Conservation (phyloP, 2,888 invertebrate genomes). For the Cyclophora punctaria region DNA sequence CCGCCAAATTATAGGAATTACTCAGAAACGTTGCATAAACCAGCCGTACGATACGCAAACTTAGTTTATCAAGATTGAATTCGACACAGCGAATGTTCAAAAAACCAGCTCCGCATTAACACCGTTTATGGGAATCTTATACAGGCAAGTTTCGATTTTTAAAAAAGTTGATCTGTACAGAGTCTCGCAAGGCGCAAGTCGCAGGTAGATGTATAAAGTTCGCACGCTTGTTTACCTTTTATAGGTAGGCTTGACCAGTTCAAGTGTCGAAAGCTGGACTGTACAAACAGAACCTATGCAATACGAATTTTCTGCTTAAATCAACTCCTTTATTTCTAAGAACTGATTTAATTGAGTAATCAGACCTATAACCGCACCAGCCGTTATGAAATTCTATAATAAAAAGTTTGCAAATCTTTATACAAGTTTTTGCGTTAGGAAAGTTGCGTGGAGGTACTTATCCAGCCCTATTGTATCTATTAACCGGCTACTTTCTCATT, state of each 20-base stretch:
- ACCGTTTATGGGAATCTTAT: slow-evolving; percentile 54
- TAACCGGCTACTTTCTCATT: slow-evolving; percentile 69
- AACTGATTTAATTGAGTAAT: slow-evolving; percentile 43
- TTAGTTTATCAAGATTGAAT: slow-evolving; percentile 60
- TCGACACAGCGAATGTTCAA: slow-evolving; percentile 48
- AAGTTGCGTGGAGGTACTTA: slow-evolving; percentile 60
- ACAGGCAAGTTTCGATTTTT: slow-evolving; percentile 49
- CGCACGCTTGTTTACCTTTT: slow-evolving; percentile 52
- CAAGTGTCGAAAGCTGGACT: slow-evolving; percentile 51
- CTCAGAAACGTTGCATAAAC: slow-evolving; percentile 24
- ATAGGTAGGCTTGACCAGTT: slow-evolving; percentile 37
- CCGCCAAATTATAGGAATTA: slow-evolving; percentile 19
- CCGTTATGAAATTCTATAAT: slow-evolving; percentile 51
- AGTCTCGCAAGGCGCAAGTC: slow-evolving; percentile 40
- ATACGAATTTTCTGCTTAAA: slow-evolving; percentile 1
- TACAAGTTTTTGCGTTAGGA: slow-evolving; percentile 62
- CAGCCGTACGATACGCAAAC: slow-evolving; percentile 45
- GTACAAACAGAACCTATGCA: slow-evolving; percentile 6
- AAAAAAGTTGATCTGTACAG: slow-evolving; percentile 48
- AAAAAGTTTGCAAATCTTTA: slow-evolving; percentile 45
- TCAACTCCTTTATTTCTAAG: not conserved
- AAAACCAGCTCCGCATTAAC: slow-evolving; percentile 50
- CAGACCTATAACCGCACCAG: slow-evolving; percentile 24
- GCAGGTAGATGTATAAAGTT: slow-evolving; percentile 51
- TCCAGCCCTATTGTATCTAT: slow-evolving; percentile 73